These are phyloP conservation scores for Aurelia aurita complex sp. Pacific DNA, from an alignment of 30 jellyfish, hydroid and myxozoan genomes.

Conservation along the genomic window DNA sequence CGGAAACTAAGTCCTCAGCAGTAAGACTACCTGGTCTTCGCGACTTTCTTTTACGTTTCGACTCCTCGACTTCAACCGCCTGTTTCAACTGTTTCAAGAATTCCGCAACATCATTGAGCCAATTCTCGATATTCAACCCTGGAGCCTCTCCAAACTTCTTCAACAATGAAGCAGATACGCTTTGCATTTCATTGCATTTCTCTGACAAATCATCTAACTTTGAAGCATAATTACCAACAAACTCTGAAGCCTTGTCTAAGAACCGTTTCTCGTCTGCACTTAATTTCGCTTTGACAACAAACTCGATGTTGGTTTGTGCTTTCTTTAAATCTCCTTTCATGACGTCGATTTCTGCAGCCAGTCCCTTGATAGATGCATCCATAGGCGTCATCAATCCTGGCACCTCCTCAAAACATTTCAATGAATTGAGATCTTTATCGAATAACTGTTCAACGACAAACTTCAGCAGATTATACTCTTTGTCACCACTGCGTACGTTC, in stretches of 20 bases:
- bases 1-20: slow-evolving; percentile 4
- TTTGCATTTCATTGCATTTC: slow-evolving; percentile 57
- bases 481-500: slow-evolving; percentile 74
- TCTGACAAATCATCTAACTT: slow-evolving; percentile 37
- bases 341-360: slow-evolving; percentile 85
- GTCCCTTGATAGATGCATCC: slow-evolving; percentile 87
- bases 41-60: slow-evolving; percentile 60
- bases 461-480: slow-evolving; percentile 66
- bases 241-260: slow-evolving; percentile 34
- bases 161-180: slow-evolving; percentile 39
- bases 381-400: slow-evolving; percentile 72
- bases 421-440: slow-evolving; percentile 67
- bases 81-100: slow-evolving; percentile 77
- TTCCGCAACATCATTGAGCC: slow-evolving; percentile 82
- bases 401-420: slow-evolving; percentile 80
- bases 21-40: slow-evolving; percentile 53
- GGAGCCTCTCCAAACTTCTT: slow-evolving; percentile 84
- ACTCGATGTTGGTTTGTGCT: slow-evolving; percentile 54
- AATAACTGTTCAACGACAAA: slow-evolving; percentile 81
- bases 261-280: slow-evolving; percentile 31
- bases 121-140: slow-evolving; percentile 52
- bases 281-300: slow-evolving; percentile 14
- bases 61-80: slow-evolving; percentile 74
- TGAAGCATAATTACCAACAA: slow-evolving; percentile 34
- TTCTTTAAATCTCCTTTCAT: slow-evolving; percentile 75